phyloP scores from a whole-genome alignment of 2,797 vertebrate genomes.

The Sebastes hubbsi region DNA sequence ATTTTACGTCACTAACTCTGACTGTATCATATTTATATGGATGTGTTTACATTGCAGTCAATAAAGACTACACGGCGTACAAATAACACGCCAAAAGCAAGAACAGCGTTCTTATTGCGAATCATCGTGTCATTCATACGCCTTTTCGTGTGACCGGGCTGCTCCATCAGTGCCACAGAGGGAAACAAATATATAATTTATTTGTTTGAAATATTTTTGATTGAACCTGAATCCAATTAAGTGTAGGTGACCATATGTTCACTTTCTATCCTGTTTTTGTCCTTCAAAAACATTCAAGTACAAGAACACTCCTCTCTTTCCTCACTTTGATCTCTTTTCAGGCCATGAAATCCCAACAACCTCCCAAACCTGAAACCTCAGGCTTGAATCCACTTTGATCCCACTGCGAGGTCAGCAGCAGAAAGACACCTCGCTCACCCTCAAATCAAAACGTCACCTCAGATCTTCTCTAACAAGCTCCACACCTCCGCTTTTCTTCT shows the following conservation, averaged over 20 bases:
- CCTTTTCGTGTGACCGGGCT: neutral
- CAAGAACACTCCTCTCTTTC: neutral
- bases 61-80: neutral
- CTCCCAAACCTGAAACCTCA: neutral
- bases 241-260: neutral
- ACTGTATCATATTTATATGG: too few relatives aligned
- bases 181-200: neutral
- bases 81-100: neutral
- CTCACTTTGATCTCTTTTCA: neutral
- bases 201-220: neutral
- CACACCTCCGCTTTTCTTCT: constrained; percentile 13
- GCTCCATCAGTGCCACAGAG: too few relatives aligned
- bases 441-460: constrained; percentile 12
- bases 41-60: neutral
- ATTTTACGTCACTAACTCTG: too few relatives aligned
- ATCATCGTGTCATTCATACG: neutral
- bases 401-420: constrained; percentile 22
- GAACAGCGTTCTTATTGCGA: neutral
- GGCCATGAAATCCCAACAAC: neutral
- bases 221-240: neutral
- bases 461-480: constrained; percentile 39
- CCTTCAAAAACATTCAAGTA: neutral
- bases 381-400: neutral
- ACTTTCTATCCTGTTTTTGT: neutral
- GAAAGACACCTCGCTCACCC: neutral